Percentiles rank a stretch among this genome's conserved stretches.
Evolutionary conservation across 2,797 vertebrate genomes (phyloP).

Genomic region (Micromesistius poutassou): DNA sequence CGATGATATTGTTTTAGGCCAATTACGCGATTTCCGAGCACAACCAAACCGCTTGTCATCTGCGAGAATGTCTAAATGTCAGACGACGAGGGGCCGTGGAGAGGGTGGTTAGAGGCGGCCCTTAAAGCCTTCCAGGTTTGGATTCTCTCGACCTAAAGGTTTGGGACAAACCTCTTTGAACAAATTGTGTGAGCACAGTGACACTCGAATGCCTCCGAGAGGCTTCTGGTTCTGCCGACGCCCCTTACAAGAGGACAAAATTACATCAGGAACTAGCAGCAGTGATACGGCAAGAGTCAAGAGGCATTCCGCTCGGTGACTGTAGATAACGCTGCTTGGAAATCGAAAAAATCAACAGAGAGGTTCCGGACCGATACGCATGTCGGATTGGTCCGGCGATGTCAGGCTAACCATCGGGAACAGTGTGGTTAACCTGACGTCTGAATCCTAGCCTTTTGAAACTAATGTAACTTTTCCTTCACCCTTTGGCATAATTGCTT

Average conservation of each 20-base stretch:
- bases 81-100: background rate
- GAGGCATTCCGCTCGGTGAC: too few species aligned
- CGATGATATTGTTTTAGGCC: background rate
- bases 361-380: too few species aligned
- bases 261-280: background rate
- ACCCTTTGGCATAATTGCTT: background rate
- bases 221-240: background rate
- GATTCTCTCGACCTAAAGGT: background rate
- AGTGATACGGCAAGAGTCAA: background rate
- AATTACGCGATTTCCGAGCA: background rate
- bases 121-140: background rate
- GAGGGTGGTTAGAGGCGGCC: too few species aligned
- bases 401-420: background rate
- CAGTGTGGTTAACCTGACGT: background rate
- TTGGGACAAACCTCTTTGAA: background rate
- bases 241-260: too few species aligned
- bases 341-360: too few species aligned
- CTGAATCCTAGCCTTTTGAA: too few species aligned
- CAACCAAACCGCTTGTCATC: background rate
- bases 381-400: too few species aligned
- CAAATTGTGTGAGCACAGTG: background rate
- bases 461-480: background rate
- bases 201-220: background rate
- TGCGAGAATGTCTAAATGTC: background rate
- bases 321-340: too few species aligned